phyloP scores from a whole-genome alignment of 1,140 invertebrate species.

The Heliconius melpomene region DNA sequence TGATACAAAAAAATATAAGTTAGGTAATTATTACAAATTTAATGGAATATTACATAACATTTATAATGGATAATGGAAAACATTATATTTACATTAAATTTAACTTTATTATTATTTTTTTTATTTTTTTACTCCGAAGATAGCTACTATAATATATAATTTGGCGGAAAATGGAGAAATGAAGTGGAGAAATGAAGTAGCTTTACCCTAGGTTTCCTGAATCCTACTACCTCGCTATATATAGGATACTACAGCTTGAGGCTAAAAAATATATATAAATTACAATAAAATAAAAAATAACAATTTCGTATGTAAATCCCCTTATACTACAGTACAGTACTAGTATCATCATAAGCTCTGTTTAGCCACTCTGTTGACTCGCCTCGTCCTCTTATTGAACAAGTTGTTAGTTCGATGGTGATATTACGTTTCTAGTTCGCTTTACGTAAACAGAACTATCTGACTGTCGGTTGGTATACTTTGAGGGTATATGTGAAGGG shows the following conservation, averaged over 20 bases:
- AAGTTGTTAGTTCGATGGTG: conserved; percentile 40
- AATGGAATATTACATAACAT: too few relatives aligned
- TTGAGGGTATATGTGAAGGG: not conserved
- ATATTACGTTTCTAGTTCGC: conserved; percentile 12
- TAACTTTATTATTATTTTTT: too few relatives aligned
- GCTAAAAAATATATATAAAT: not conserved
- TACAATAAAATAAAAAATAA: not conserved
- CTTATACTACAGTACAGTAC: not conserved
- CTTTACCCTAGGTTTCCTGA: not conserved
- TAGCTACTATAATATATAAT: too few relatives aligned
- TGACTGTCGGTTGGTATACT: not conserved
- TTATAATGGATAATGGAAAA: too few relatives aligned
- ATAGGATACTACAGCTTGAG: not conserved
- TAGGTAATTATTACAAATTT: too few relatives aligned
- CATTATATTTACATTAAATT: too few relatives aligned
- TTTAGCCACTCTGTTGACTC: conserved; percentile 45
- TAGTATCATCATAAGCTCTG: conserved; percentile 25
- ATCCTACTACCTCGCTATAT: not conserved
- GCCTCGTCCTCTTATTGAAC: conserved; percentile 49
- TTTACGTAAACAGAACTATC: not conserved
- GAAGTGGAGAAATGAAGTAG: not conserved
- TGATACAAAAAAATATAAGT: too few relatives aligned
- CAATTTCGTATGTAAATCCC: conserved; percentile 14
- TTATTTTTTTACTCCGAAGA: too few relatives aligned
- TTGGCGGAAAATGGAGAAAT: not conserved